Evolutionary conservation across 1,140 invertebrate genomes (phyloP).

Genomic region (Gonioctena quinquepunctata): DNA sequence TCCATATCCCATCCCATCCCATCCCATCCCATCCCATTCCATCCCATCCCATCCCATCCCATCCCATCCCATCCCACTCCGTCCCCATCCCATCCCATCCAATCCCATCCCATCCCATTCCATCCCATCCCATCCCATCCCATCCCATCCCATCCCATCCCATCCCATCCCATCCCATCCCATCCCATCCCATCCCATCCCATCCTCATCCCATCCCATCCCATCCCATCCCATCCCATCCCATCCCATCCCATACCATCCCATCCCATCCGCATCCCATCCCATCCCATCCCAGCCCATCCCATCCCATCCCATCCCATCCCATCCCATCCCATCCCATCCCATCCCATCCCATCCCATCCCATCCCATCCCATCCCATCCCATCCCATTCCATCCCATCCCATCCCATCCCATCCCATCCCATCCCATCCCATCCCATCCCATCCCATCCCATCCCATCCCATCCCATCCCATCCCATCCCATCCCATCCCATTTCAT

Average conservation of each 20-base stretch:
- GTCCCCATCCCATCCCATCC: slow-evolving; percentile 2
- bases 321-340: slow-evolving; percentile 12
- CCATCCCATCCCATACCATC: no score
- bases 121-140: background rate
- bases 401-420: slow-evolving; percentile 22
- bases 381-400: slow-evolving; percentile 20
- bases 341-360: slow-evolving; percentile 12
- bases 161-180: slow-evolving; percentile 10
- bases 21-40: background rate
- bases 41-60: slow-evolving; percentile 4
- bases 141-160: background rate
- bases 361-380: slow-evolving; percentile 22
- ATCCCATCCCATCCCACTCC: slow-evolving; percentile 2
- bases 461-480: slow-evolving; percentile 22
- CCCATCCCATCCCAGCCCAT: slow-evolving; percentile 12
- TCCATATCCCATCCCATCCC: background rate
- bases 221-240: slow-evolving; percentile 10
- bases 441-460: slow-evolving; percentile 22
- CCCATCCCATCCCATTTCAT: no score
- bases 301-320: slow-evolving; percentile 9
- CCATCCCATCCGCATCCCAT: no score
- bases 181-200: slow-evolving; percentile 14
- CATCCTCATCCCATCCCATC: no score
- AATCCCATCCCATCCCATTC: slow-evolving; percentile 9
- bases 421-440: slow-evolving; percentile 22